Conservation (phyloP, 2,888 invertebrate species). For the Lasioglossum oenotherae region DNA sequence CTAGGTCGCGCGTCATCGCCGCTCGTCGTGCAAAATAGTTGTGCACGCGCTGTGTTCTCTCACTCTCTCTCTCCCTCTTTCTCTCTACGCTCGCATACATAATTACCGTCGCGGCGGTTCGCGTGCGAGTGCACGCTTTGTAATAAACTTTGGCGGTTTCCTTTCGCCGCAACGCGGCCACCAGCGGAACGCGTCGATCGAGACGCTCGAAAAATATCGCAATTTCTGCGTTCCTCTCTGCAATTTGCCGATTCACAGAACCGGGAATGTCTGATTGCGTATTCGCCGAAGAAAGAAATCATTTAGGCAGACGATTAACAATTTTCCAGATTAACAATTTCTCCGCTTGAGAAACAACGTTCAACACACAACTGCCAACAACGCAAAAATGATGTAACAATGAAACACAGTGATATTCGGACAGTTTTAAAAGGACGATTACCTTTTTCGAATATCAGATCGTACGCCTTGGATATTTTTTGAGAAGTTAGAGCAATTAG, state of each 20-base stretch:
- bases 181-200: neutral
- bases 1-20: slow-evolving; percentile 45
- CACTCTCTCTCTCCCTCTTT: neutral
- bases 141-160: slow-evolving; percentile 28
- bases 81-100: slow-evolving; percentile 23
- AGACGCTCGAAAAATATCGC: neutral
- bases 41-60: slow-evolving; percentile 30
- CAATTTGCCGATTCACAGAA: neutral
- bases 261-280: neutral
- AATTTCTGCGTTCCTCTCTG: slow-evolving; percentile 4
- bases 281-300: neutral
- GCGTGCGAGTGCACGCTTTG: slow-evolving; percentile 20
- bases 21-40: slow-evolving; percentile 56
- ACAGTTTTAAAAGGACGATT: too few relatives aligned
- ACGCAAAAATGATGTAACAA: neutral
- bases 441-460: too few relatives aligned
- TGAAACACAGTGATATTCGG: too few relatives aligned
- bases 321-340: neutral
- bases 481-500: too few relatives aligned
- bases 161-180: slow-evolving; percentile 12
- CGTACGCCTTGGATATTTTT: too few relatives aligned
- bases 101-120: slow-evolving; percentile 40
- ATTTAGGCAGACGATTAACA: neutral
- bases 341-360: neutral
- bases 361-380: accelerated